Percentiles rank a stretch among this genome's conserved stretches.
Evolutionary conservation across 2,797 vertebrate genomes (phyloP).

Genomic region (Octomys mimax): DNA sequence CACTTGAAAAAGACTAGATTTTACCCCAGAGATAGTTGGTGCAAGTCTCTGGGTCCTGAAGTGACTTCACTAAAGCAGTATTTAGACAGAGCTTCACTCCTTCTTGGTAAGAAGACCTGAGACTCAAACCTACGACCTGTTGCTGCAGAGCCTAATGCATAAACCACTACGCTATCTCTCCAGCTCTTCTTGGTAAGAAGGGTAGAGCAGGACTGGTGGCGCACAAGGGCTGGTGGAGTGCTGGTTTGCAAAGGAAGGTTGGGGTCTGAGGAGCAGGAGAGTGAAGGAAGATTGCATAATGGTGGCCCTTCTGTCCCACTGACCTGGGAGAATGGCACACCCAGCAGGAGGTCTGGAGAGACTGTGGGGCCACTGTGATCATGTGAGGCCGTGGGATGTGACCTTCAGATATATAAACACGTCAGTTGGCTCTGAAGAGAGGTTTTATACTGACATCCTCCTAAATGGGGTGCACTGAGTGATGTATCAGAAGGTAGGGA

Average conservation of each 20-base stretch:
- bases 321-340: not conserved
- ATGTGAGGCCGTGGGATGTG: not conserved
- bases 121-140: too few relatives aligned
- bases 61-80: not conserved
- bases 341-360: not conserved
- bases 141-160: too few relatives aligned
- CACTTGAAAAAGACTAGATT: not conserved
- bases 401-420: not conserved
- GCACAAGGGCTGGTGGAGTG: not conserved
- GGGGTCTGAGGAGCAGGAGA: not conserved
- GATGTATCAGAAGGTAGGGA: not conserved
- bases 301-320: not conserved
- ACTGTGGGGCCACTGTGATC: not conserved
- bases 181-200: not conserved
- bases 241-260: not conserved
- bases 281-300: not conserved
- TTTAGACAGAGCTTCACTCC: not conserved
- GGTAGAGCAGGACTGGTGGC: not conserved
- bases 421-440: not conserved
- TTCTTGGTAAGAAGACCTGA: not conserved
- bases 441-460: not conserved
- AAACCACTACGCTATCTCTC: too few relatives aligned
- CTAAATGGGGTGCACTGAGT: not conserved
- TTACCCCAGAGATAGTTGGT: slow-evolving; percentile 33
- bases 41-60: not conserved